Conservation (phyloP, 2,113 vertebrate genomes). For the Barbus barbus region DNA sequence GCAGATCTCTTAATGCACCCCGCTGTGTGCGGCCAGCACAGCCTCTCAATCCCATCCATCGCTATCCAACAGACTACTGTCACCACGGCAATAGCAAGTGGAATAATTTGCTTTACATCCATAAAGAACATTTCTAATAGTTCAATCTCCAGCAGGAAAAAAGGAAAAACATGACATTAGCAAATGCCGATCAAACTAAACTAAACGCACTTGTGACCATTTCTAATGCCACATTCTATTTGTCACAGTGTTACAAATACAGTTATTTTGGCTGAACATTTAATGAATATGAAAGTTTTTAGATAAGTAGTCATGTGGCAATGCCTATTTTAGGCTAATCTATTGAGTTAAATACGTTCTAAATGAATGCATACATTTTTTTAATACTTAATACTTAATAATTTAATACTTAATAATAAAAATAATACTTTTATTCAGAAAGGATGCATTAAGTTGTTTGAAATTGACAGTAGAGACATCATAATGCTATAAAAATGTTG, state of each 20-base stretch:
- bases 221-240: neutral
- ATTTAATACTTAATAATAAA: too few species aligned
- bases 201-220: neutral
- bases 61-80: conserved; percentile 3
- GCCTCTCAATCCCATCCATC: neutral
- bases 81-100: conserved; percentile 37
- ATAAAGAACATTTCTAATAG: conserved; percentile 10
- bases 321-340: too few species aligned
- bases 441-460: neutral
- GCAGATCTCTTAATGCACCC: conserved; percentile 27
- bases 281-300: neutral
- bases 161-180: neutral
- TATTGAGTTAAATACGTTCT: too few species aligned
- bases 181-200: neutral
- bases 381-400: too few species aligned
- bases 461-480: neutral
- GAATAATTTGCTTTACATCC: conserved; percentile 33
- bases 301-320: too few species aligned
- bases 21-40: conserved; percentile 4
- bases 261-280: neutral
- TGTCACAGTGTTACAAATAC: neutral
- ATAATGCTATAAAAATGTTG: too few species aligned
- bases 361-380: too few species aligned
- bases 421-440: neutral
- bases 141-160: neutral